Evolutionary conservation across 2,888 invertebrate genomes (phyloP).

Genomic region (Nomada hirtipes): DNA sequence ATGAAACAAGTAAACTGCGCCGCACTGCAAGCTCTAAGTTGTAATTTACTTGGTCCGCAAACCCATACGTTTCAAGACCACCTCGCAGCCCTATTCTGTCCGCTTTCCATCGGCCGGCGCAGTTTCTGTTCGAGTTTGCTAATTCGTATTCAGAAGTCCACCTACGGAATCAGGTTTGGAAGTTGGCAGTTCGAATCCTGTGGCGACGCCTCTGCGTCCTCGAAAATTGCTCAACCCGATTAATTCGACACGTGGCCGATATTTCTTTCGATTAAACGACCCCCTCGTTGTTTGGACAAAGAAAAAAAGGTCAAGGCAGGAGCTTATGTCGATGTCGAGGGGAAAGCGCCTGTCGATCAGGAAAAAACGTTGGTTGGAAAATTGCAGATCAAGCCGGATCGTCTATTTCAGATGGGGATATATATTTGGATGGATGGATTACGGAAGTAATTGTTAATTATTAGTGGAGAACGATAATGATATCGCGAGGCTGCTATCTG

Average conservation of each 20-base stretch:
- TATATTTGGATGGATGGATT: too few relatives aligned
- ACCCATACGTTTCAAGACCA: constrained; percentile 55
- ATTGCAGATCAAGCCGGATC: too few relatives aligned
- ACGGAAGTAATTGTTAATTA: too few relatives aligned
- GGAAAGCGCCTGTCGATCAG: too few relatives aligned
- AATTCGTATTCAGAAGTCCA: constrained; percentile 62
- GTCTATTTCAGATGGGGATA: too few relatives aligned
- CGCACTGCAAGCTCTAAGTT: constrained; percentile 62
- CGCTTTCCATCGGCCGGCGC: constrained; percentile 24
- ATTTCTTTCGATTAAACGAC: constrained; percentile 24
- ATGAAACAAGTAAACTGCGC: constrained; percentile 72
- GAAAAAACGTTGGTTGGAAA: too few relatives aligned
- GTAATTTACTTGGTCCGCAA: constrained; percentile 74
- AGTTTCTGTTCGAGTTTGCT: constrained; percentile 45
- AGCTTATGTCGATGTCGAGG: too few relatives aligned
- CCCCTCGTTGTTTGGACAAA: neutral
- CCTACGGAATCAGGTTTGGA: constrained; percentile 37
- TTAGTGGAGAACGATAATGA: too few relatives aligned
- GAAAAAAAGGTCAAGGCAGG: too few relatives aligned
- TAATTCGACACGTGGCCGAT: constrained; percentile 27
- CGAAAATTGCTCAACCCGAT: constrained; percentile 49
- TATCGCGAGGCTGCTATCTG: too few relatives aligned
- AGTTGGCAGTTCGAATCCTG: constrained; percentile 2
- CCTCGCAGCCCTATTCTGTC: neutral
- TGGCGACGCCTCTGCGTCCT: constrained; percentile 15